Evolutionary conservation across 1,140 invertebrate species (phyloP), one percentile per base, ranked within the genome.

Genomic region (Subanguina moxae): DNA sequence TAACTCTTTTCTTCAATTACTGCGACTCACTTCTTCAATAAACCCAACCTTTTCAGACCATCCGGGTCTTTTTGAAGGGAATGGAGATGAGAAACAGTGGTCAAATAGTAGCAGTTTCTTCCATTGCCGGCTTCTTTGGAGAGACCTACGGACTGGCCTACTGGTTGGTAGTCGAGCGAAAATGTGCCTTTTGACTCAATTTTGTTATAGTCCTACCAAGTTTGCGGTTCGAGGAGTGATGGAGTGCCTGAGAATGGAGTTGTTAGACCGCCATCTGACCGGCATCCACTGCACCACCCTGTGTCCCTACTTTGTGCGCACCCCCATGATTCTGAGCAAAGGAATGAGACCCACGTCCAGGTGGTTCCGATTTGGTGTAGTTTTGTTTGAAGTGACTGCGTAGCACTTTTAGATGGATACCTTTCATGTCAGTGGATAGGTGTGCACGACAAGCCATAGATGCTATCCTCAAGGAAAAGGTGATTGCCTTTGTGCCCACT

Each of bases 201-300:
- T n/a, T 30, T 15, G 27, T 52, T 80, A 30, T 43, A 79, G 80
- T 65, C 77, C 80, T 1, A 82, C 74, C 27, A 82, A 82, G 64
- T 82, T 83, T 30, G 80, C 80, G 9, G 75, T 82, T 30, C 81
- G 80, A 13, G 81, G 80, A n/a, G 65, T 77, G 19, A 83, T 82
- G 81, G 80, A 82, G 68, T 82, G 66, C 30, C 27, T 82, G 21
- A 68, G 82, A 62, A 83, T 82, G 79, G 80, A 82, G 64, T 58
- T 82, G 17, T 28, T 67, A 30, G 80, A 82, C 45, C 65, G 72
- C 23, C 79, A 77, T 19, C 57, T 83, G 17, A 69, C 77, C 32
- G 74, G 69, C 17, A 78, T 82, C 65, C 70, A 67, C 27, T 76
- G 72, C 32, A 82, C 81, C 21, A 82, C 79, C 23, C 64, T 82